Evolutionary conservation across 2,113 vertebrate genomes (phyloP).

Genomic region (Orycteropus afer): DNA sequence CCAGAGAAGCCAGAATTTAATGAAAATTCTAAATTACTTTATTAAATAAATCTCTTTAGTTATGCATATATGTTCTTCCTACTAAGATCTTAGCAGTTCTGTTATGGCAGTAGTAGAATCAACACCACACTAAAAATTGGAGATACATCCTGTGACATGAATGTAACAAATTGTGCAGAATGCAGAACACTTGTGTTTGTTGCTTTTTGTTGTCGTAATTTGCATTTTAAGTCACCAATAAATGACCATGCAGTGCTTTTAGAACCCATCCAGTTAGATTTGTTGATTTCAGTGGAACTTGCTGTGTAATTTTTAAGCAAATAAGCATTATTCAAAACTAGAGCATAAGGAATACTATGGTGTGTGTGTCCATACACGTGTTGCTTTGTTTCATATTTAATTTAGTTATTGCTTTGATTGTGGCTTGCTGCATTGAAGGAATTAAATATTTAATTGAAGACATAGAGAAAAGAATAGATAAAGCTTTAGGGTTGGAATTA

Average conservation of each 20-base stretch:
- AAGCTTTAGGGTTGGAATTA: background rate
- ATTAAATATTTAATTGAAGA: background rate
- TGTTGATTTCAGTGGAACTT: background rate
- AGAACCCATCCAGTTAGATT: background rate
- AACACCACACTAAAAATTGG: background rate
- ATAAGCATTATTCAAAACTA: background rate
- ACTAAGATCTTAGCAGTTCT: background rate
- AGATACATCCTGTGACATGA: background rate
- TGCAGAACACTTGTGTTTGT: background rate
- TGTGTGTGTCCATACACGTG: background rate
- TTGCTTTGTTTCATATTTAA: background rate
- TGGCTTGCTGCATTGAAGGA: background rate
- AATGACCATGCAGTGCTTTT: background rate
- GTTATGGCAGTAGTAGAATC: background rate
- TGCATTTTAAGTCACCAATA: background rate
- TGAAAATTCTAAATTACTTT: constrained; percentile 71
- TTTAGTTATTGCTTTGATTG: background rate
- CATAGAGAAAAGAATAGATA: background rate
- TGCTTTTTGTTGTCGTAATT: background rate
- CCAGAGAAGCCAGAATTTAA: constrained; percentile 61
- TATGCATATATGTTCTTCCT: constrained; percentile 72
- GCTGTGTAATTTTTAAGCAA: background rate
- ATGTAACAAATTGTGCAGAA: constrained; percentile 4
- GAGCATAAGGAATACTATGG: background rate
- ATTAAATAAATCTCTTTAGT: constrained; percentile 70